Percentiles rank a stretch among this genome's conserved stretches.
Conservation (phyloP, 2,113 vertebrate species). For the Girardinichthys multiradiatus region DNA sequence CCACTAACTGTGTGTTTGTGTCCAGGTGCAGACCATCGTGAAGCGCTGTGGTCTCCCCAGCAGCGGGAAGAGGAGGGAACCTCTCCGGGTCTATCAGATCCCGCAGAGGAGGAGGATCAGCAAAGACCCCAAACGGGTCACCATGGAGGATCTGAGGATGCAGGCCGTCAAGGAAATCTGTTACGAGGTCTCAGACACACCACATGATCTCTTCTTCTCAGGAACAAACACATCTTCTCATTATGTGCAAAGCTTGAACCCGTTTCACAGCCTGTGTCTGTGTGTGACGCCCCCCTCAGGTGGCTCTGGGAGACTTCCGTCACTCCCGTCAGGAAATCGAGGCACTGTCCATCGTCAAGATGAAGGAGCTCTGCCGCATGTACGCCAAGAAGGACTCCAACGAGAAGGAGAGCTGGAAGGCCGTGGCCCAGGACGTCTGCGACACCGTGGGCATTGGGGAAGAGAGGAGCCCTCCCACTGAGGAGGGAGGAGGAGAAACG, state of each 20-base stretch:
- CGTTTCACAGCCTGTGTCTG: not conserved
- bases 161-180: constrained; percentile 93
- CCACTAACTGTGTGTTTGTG: not conserved
- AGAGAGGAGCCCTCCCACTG: constrained; percentile 62
- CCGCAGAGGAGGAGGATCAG: constrained; percentile 86
- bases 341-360: constrained; percentile 88
- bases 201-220: not conserved
- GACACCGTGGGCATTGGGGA: constrained; percentile 89
- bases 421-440: constrained; percentile 88
- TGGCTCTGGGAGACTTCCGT: constrained; percentile 88
- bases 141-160: constrained; percentile 84
- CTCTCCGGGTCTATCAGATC: constrained; percentile 87
- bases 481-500: constrained; percentile 50
- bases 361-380: constrained; percentile 88
- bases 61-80: constrained; percentile 87
- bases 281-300: constrained; percentile 52
- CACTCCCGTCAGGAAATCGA: constrained; percentile 88
- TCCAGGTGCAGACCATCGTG: constrained; percentile 87
- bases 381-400: constrained; percentile 83
- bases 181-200: constrained; percentile 77
- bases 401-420: constrained; percentile 84
- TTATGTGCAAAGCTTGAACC: not conserved
- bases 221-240: too few species aligned
- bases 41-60: constrained; percentile 89
- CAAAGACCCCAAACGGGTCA: constrained; percentile 85